phyloP scores from a whole-genome alignment of 2,888 invertebrate genomes.

The Halocaridina rubra region DNA sequence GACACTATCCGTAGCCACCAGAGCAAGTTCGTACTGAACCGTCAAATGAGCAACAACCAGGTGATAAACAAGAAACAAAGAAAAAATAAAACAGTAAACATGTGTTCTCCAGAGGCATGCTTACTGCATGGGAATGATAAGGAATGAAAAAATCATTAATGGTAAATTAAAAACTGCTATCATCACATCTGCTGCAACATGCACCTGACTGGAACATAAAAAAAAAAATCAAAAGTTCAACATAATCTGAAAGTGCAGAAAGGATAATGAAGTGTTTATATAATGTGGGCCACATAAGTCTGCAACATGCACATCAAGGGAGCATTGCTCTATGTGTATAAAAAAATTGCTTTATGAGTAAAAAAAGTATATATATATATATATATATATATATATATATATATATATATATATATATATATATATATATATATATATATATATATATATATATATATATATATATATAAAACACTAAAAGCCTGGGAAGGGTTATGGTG shows the following conservation, averaged over 20 bases:
- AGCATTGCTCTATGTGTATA: too few species aligned
- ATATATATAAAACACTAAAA: background rate
- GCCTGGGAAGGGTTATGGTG: too few species aligned
- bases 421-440: background rate
- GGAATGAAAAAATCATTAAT: constrained; percentile 1
- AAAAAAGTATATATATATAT: background rate
- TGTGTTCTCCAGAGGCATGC: constrained; percentile 27
- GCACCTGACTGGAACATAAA: constrained; percentile 49
- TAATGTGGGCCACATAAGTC: background rate
- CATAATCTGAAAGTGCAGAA: constrained; percentile 37
- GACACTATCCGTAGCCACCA: constrained; percentile 94
- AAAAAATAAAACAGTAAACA: constrained; percentile 33
- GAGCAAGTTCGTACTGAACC: constrained; percentile 87
- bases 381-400: background rate
- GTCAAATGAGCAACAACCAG: constrained; percentile 63
- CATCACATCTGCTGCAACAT: constrained; percentile 50
- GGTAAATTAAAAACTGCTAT: constrained; percentile 41
- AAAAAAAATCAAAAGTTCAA: constrained; percentile 4
- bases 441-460: background rate
- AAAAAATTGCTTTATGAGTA: too few species aligned
- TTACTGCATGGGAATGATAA: constrained; percentile 11
- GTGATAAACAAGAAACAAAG: constrained; percentile 24
- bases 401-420: background rate
- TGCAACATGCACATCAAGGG: background rate
- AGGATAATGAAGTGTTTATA: background rate